These are phyloP conservation scores for Oxygymnocypris stewartii DNA, from an alignment of 2,113 vertebrate species.

Conservation along the genomic window DNA sequence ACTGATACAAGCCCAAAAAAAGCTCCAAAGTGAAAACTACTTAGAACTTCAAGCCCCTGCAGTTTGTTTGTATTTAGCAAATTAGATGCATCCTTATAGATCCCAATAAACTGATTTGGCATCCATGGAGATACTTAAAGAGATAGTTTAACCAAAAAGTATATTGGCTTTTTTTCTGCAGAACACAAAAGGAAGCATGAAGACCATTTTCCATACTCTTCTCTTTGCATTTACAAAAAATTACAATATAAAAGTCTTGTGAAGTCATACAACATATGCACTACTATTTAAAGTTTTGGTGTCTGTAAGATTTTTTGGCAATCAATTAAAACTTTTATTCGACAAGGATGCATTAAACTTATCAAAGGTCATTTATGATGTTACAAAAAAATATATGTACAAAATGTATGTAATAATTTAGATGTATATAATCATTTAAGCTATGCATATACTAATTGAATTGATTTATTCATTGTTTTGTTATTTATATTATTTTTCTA, in stretches of 20 bases:
- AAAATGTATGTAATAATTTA: too few species aligned
- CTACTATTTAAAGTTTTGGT: too few species aligned
- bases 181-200: neutral
- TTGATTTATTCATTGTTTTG: too few species aligned
- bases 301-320: neutral
- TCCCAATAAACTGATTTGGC: neutral
- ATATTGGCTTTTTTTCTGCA: neutral
- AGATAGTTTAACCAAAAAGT: neutral
- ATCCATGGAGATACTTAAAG: neutral
- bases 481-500: neutral
- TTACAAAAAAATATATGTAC: too few species aligned
- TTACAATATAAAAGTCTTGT: neutral
- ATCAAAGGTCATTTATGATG: too few species aligned
- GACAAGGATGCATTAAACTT: neutral
- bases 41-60: neutral
- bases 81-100: neutral
- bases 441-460: too few species aligned
- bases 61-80: neutral
- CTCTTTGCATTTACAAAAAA: neutral
- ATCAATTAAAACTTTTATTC: neutral
- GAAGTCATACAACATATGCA: neutral
- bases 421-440: too few species aligned
- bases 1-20: slow-evolving; percentile 36
- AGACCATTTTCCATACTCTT: neutral
- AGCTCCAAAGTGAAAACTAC: slow-evolving; percentile 18